Percentiles rank a stretch among this genome's conserved stretches.
These are phyloP conservation scores for Echiichthys vipera DNA, from an alignment of 2,797 vertebrate genomes.

Conservation along the genomic window DNA sequence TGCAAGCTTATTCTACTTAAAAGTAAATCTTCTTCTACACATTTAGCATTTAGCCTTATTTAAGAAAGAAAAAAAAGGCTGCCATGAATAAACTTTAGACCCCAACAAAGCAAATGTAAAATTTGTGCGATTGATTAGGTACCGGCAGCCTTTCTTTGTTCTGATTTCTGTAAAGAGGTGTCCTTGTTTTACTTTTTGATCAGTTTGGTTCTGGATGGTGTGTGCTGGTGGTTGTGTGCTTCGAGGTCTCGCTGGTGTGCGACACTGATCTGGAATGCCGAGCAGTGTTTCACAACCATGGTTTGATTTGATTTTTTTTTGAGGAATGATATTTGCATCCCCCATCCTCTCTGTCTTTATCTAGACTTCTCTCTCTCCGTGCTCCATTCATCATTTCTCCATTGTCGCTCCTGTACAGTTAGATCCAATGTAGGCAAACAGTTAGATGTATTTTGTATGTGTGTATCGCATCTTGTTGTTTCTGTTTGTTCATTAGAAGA, in stretches of 20 bases:
- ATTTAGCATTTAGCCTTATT: slow-evolving; percentile 3
- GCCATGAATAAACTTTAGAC: slow-evolving; percentile 12
- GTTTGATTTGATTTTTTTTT: slow-evolving; percentile 72
- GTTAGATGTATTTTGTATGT: slow-evolving; percentile 64
- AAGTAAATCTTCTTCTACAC: slow-evolving; percentile 13
- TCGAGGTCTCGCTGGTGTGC: slow-evolving; percentile 74
- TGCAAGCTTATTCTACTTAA: slow-evolving; percentile 21
- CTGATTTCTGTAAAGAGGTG: slow-evolving; percentile 53
- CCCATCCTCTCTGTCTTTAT: slow-evolving; percentile 70
- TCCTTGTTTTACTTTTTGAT: slow-evolving; percentile 64
- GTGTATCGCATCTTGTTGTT: slow-evolving; percentile 70
- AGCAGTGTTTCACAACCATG: slow-evolving; percentile 79
- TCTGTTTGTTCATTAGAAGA: slow-evolving; percentile 66
- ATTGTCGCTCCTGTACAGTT: slow-evolving; percentile 69
- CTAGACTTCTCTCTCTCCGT: slow-evolving; percentile 53
- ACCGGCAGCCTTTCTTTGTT: slow-evolving; percentile 43
- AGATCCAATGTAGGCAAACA: slow-evolving; percentile 65
- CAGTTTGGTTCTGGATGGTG: slow-evolving; percentile 77
- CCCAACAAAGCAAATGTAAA: slow-evolving; percentile 22
- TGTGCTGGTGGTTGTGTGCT: slow-evolving; percentile 78
- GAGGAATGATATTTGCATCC: slow-evolving; percentile 82
- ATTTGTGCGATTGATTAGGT: slow-evolving; percentile 3
- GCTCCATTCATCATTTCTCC: slow-evolving; percentile 67
- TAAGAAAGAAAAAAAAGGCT: slow-evolving; percentile 9
- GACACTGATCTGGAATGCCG: slow-evolving; percentile 80